Evolutionary conservation across 2,888 invertebrate genomes (phyloP).

Genomic region (Siphlonurus alternatus): DNA sequence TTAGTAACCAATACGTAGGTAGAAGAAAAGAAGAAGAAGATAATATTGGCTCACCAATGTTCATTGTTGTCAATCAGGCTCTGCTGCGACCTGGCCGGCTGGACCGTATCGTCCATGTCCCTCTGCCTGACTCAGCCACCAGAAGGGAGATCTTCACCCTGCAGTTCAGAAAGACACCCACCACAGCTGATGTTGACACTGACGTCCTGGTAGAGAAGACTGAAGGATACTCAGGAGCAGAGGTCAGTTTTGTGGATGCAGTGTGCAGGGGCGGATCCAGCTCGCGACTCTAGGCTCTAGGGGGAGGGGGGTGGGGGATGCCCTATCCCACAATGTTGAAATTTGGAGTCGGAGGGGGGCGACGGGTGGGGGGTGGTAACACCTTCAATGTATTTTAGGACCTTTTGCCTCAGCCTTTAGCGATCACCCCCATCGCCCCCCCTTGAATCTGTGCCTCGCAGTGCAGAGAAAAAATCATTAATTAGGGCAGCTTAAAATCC

Average conservation of each 20-base stretch:
- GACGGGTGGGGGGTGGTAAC: no score
- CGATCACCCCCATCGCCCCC: no score
- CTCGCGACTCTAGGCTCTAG: no score
- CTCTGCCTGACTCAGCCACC: constrained; percentile 67
- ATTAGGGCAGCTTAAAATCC: no score
- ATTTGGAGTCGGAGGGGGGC: no score
- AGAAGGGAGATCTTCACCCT: constrained; percentile 67
- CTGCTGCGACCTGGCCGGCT: constrained; percentile 79
- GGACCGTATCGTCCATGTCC: constrained; percentile 83
- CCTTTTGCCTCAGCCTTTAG: neutral
- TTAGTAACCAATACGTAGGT: neutral
- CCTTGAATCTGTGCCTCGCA: neutral
- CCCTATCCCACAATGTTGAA: no score
- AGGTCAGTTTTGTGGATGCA: constrained; percentile 31
- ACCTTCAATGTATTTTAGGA: neutral
- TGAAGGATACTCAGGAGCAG: constrained; percentile 84
- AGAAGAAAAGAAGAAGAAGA: no score
- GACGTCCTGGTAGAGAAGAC: constrained; percentile 49
- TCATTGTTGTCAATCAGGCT: constrained; percentile 36
- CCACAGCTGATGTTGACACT: constrained; percentile 41
- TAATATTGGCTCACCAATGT: neutral
- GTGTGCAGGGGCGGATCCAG: no score
- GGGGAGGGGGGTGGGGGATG: no score
- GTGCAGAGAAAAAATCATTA: no score
- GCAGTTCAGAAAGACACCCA: constrained; percentile 57